These are phyloP conservation scores for Melozone crissalis DNA, from an alignment of 2,113 vertebrate genomes.

Conservation along the genomic window DNA sequence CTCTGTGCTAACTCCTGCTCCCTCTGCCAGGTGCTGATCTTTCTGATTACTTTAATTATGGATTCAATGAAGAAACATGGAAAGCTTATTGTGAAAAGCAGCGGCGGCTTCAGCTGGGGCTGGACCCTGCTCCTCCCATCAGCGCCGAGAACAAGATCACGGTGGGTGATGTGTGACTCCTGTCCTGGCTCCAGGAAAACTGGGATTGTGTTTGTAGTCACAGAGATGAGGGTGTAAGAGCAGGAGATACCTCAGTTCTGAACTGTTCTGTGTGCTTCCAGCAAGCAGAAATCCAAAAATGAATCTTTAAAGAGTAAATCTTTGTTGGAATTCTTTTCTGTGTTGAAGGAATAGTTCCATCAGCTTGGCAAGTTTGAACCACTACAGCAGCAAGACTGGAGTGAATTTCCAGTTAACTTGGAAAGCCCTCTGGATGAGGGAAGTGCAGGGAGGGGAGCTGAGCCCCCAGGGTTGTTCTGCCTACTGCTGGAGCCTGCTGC, in stretches of 20 bases:
- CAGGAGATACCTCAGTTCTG: background rate
- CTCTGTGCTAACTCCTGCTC: background rate
- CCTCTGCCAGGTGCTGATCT: conserved; percentile 72
- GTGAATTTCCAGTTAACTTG: background rate
- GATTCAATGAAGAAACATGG: conserved; percentile 80
- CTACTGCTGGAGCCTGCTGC: background rate
- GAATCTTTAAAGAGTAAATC: background rate
- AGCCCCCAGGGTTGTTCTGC: background rate
- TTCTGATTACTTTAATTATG: conserved; percentile 80
- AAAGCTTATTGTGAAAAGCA: conserved; percentile 81
- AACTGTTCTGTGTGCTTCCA: background rate
- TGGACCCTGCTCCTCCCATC: conserved; percentile 65
- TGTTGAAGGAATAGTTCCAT: background rate
- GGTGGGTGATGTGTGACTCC: conserved; percentile 36
- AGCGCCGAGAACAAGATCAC: conserved; percentile 75
- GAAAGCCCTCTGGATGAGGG: background rate
- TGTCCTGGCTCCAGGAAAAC: background rate
- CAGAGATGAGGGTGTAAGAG: background rate
- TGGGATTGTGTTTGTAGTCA: background rate
- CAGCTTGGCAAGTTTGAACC: background rate
- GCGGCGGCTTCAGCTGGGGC: conserved; percentile 73
- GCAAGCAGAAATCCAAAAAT: background rate
- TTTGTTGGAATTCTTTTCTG: background rate
- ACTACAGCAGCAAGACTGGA: background rate
- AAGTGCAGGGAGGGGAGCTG: background rate